Evolutionary conservation across 2,113 vertebrate genomes (phyloP).

Genomic region (Puma concolor): DNA sequence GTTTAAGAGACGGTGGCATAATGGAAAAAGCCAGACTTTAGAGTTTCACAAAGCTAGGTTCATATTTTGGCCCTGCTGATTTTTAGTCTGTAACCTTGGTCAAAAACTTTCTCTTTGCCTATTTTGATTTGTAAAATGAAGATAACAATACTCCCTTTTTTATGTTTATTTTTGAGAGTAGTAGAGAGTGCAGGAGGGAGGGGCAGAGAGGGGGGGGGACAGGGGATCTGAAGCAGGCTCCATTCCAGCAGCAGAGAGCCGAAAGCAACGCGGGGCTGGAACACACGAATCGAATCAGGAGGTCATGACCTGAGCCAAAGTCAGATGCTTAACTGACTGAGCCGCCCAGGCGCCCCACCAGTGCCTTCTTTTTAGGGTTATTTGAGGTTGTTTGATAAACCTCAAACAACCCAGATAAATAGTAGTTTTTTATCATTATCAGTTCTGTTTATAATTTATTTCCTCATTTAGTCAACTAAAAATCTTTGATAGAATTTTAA

Average conservation of each 20-base stretch:
- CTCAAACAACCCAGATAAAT: too few species aligned
- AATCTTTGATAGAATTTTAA: constrained; percentile 27
- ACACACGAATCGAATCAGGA: too few species aligned
- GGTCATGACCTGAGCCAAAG: too few species aligned
- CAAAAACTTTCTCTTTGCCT: constrained; percentile 26
- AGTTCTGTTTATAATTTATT: neutral
- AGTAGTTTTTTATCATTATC: neutral
- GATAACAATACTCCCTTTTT: neutral
- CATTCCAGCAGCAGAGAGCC: too few species aligned
- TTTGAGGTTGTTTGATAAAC: neutral
- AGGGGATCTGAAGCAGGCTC: too few species aligned
- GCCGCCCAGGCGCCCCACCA: neutral
- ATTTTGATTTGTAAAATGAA: constrained; percentile 33
- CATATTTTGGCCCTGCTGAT: neutral
- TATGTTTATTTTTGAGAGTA: too few species aligned
- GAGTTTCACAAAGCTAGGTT: neutral
- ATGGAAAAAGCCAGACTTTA: neutral
- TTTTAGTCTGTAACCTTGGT: neutral
- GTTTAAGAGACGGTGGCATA: neutral
- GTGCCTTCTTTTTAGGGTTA: neutral
- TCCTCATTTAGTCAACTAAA: neutral
- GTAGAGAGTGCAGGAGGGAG: too few species aligned
- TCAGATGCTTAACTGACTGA: too few species aligned
- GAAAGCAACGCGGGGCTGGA: too few species aligned
- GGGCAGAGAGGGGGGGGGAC: too few species aligned